Evolutionary conservation across 2,797 vertebrate genomes (phyloP).

Genomic region (Anguilla marmorata): DNA sequence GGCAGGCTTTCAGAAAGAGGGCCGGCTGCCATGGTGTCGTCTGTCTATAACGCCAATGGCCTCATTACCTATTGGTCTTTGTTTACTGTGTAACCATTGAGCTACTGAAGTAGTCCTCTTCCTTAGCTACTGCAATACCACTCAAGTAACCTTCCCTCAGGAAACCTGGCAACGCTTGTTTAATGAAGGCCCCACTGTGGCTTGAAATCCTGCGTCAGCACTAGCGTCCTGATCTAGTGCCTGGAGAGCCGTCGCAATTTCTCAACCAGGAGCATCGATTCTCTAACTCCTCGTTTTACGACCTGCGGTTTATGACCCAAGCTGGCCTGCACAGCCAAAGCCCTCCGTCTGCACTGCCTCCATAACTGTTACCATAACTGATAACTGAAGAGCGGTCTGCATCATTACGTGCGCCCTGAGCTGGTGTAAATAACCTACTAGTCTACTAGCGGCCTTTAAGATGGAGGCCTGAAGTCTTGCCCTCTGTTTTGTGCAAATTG

Average conservation of each 20-base stretch:
- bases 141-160: conserved; percentile 57
- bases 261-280: conserved; percentile 14
- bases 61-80: neutral
- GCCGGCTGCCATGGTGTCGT: neutral
- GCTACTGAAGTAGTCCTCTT: neutral
- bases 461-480: neutral
- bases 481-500: conserved; percentile 14
- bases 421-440: conserved; percentile 16
- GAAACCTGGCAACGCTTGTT: neutral
- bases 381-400: conserved; percentile 10
- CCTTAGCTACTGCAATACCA: neutral
- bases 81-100: neutral
- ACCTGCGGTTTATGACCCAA: conserved; percentile 19
- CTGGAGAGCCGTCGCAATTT: neutral
- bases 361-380: neutral
- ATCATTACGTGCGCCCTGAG: conserved; percentile 20
- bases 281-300: conserved; percentile 28
- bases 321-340: neutral
- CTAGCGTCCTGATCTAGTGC: neutral
- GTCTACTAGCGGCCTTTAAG: neutral
- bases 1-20: neutral
- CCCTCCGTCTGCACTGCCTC: neutral
- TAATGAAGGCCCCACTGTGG: neutral
- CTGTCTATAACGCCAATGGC: neutral
- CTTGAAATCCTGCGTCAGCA: neutral